phyloP scores from a whole-genome alignment of 2,888 invertebrate genomes.

The Apamea crenata region DNA sequence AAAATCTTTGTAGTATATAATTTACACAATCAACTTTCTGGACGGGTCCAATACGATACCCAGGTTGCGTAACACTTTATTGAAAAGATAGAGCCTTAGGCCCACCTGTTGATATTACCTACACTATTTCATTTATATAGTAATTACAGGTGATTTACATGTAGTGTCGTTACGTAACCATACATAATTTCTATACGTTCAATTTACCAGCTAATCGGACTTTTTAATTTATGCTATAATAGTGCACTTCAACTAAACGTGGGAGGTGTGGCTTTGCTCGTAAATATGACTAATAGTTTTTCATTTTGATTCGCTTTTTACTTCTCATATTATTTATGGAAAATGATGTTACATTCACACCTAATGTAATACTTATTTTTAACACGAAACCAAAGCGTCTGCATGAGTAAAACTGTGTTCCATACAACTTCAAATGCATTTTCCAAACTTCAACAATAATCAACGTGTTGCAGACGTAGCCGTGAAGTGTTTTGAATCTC shows the following conservation, averaged over 20 bases:
- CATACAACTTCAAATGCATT: slow-evolving; percentile 15
- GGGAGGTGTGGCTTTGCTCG: slow-evolving; percentile 67
- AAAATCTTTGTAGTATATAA: slow-evolving; percentile 51
- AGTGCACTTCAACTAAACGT: slow-evolving; percentile 71
- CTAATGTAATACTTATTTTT: slow-evolving; percentile 30
- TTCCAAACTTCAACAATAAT: slow-evolving; percentile 33
- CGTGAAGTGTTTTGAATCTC: slow-evolving; percentile 52
- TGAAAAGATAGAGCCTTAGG: slow-evolving; percentile 66
- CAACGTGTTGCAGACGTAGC: slow-evolving; percentile 31
- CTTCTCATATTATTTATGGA: slow-evolving; percentile 47
- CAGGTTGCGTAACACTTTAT: slow-evolving; percentile 61
- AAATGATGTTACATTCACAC: slow-evolving; percentile 33
- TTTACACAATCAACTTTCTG: slow-evolving; percentile 65
- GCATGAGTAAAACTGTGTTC: slow-evolving; percentile 9
- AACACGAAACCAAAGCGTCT: neutral
- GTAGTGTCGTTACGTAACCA: slow-evolving; percentile 73
- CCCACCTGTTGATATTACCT: slow-evolving; percentile 65
- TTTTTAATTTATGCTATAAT: slow-evolving; percentile 76
- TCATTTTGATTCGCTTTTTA: slow-evolving; percentile 59
- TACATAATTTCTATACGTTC: slow-evolving; percentile 72
- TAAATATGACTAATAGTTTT: slow-evolving; percentile 68
- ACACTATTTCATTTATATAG: slow-evolving; percentile 65
- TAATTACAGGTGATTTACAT: slow-evolving; percentile 73
- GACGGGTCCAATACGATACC: slow-evolving; percentile 51
- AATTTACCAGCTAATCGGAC: slow-evolving; percentile 73